These are phyloP conservation scores for Apamea anceps DNA, from an alignment of 2,888 invertebrate genomes.

Conservation along the genomic window DNA sequence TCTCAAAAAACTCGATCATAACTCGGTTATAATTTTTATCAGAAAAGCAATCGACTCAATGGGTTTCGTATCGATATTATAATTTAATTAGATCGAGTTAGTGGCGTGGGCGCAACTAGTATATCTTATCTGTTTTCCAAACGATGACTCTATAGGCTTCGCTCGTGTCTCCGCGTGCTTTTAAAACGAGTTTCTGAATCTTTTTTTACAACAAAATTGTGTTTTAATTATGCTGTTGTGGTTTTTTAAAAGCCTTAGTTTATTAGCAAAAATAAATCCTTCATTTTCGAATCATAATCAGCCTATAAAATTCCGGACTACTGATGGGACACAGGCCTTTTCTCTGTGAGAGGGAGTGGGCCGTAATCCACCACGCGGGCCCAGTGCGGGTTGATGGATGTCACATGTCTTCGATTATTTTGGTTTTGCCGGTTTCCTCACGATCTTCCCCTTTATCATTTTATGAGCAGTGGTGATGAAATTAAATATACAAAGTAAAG, in stretches of 20 bases:
- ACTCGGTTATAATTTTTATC: conserved; percentile 58
- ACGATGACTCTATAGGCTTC: conserved; percentile 51
- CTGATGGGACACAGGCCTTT: too few relatives aligned
- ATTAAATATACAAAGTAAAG: not conserved
- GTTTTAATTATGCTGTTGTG: conserved; percentile 14
- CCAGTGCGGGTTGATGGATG: not conserved
- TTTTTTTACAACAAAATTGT: conserved; percentile 11
- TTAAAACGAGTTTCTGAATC: conserved; percentile 30
- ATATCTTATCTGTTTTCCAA: conserved; percentile 64
- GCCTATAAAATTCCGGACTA: not conserved
- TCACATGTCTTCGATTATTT: not conserved
- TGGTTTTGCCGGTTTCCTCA: too few relatives aligned
- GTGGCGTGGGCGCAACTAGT: conserved; percentile 75
- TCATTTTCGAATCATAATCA: not conserved
- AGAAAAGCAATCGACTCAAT: conserved; percentile 71
- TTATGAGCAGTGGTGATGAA: not conserved
- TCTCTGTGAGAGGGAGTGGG: too few relatives aligned
- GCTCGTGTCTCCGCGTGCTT: conserved; percentile 48
- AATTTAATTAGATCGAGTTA: conserved; percentile 82
- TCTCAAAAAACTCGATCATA: conserved; percentile 41
- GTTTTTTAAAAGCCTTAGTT: not conserved
- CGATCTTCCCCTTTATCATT: not conserved
- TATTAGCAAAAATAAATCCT: not conserved
- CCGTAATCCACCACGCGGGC: not conserved
- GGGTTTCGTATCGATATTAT: conserved; percentile 77